phyloP scores from a whole-genome alignment of 2,888 invertebrate genomes.

The Chirona hameri region DNA sequence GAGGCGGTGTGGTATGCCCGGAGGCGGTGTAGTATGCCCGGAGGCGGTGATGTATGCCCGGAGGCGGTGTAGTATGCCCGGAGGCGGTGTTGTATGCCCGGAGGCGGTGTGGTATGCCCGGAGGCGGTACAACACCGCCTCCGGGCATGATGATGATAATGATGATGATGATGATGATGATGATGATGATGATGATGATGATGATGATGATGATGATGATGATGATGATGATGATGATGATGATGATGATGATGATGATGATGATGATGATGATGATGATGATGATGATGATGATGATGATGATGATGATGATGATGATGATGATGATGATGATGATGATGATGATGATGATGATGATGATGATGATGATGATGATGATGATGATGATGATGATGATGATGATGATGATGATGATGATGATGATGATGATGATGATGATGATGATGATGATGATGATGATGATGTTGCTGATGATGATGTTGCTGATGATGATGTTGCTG shows the following conservation, averaged over 20 bases:
- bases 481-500: too few species aligned
- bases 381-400: slow-evolving; percentile 22
- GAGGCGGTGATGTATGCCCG: too few species aligned
- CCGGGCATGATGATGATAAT: slow-evolving; percentile 1
- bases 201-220: slow-evolving; percentile 22
- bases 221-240: slow-evolving; percentile 22
- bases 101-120: too few species aligned
- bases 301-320: slow-evolving; percentile 10
- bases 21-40: too few species aligned
- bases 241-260: slow-evolving; percentile 22
- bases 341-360: slow-evolving; percentile 22
- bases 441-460: too few species aligned
- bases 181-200: slow-evolving; percentile 22
- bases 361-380: slow-evolving; percentile 22
- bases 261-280: slow-evolving; percentile 22
- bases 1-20: too few species aligned
- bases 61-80: too few species aligned
- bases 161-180: slow-evolving; percentile 22
- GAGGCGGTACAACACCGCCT: background rate
- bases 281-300: slow-evolving; percentile 22
- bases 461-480: too few species aligned
- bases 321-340: slow-evolving; percentile 22
- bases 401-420: slow-evolving; percentile 22
- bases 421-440: too few species aligned
- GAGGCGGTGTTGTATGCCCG: too few species aligned